Evolutionary conservation across 2,113 vertebrate species (phyloP).

Genomic region (Zosterops hypoxanthus): DNA sequence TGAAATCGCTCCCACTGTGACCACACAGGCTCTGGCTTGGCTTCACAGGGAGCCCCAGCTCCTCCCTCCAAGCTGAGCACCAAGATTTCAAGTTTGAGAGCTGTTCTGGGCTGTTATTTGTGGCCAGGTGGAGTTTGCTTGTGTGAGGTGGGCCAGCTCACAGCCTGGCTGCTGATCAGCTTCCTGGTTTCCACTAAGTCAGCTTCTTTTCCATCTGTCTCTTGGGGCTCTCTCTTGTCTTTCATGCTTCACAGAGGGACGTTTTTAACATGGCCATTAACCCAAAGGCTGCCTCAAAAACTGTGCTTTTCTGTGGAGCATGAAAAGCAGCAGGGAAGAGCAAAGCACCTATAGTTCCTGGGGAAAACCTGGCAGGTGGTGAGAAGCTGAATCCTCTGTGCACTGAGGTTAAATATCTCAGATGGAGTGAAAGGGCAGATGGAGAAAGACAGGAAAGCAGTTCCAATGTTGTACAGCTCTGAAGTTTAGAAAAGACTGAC

Average conservation of each 20-base stretch:
- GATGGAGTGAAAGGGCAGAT: neutral
- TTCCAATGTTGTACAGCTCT: neutral
- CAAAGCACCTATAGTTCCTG: neutral
- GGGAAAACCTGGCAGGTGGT: neutral
- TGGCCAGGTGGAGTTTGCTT: neutral
- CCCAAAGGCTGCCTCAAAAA: neutral
- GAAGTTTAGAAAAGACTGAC: neutral
- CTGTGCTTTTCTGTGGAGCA: neutral
- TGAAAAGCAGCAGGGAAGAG: neutral
- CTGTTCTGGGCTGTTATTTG: neutral
- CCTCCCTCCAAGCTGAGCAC: neutral
- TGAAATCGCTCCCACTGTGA: neutral
- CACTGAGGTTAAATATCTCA: neutral
- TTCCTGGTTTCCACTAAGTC: neutral
- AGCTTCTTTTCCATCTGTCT: neutral
- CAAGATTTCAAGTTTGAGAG: neutral
- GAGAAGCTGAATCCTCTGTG: neutral
- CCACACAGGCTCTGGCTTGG: neutral
- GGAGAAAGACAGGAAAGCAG: neutral
- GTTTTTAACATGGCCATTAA: neutral
- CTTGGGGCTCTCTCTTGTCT: neutral
- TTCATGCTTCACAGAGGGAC: neutral
- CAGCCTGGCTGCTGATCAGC: neutral
- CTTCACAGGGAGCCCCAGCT: neutral
- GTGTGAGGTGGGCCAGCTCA: neutral